phyloP scores from a whole-genome alignment of 2,888 invertebrate species.

The Acholoe squamosa region DNA sequence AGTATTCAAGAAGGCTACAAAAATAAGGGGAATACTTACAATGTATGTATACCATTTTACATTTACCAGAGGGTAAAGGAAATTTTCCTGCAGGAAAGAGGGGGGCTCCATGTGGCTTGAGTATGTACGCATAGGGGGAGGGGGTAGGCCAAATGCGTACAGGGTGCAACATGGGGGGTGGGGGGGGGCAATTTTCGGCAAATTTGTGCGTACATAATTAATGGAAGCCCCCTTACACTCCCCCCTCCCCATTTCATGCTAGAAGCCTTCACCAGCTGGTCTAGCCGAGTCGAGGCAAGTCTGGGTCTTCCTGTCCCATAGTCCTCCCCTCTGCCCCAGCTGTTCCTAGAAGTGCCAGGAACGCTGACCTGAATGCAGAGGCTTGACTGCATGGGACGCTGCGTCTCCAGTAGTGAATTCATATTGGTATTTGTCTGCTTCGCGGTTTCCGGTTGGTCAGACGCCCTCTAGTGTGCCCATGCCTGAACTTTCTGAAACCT shows the following conservation, averaged over 20 bases:
- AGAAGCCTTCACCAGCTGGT: background rate
- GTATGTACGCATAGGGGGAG: too few relatives aligned
- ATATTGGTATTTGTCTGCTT: background rate
- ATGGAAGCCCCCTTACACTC: background rate
- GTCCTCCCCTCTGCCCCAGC: background rate
- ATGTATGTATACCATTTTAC: too few relatives aligned
- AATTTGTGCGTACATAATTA: too few relatives aligned
- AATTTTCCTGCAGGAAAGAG: too few relatives aligned
- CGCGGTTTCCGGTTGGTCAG: background rate
- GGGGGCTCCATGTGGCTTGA: too few relatives aligned
- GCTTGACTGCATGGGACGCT: background rate
- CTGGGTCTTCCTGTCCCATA: background rate
- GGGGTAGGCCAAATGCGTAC: too few relatives aligned
- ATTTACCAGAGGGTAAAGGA: too few relatives aligned
- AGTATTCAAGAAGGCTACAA: too few relatives aligned
- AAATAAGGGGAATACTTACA: too few relatives aligned
- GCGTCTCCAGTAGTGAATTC: background rate
- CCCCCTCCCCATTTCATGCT: background rate
- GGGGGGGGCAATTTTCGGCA: too few relatives aligned
- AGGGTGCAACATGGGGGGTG: too few relatives aligned
- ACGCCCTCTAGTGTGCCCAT: background rate
- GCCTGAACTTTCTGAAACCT: too few relatives aligned
- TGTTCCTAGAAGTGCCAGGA: conserved; percentile 36
- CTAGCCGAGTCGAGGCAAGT: background rate
- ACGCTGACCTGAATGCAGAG: background rate